Conservation (phyloP, 2,113 vertebrate genomes). For the Malurus cyaneus region DNA sequence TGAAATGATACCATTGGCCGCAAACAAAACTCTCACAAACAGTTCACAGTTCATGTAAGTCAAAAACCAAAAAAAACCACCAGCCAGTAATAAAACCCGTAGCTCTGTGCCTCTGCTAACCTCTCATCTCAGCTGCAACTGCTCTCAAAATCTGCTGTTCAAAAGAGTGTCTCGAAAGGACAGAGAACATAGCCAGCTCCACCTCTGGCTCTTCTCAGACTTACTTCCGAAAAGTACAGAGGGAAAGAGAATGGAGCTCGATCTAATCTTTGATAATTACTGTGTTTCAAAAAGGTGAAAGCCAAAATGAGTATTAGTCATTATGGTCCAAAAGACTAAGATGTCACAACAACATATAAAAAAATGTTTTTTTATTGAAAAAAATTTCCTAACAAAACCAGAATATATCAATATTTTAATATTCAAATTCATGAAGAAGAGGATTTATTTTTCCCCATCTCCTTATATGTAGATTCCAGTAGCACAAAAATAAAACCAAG, state of each 20-base stretch:
- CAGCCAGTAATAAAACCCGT: background rate
- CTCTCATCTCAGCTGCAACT: background rate
- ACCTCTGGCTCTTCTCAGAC: background rate
- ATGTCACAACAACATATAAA: background rate
- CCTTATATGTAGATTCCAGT: background rate
- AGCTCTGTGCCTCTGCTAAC: background rate
- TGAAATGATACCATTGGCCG: background rate
- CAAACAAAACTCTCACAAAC: background rate
- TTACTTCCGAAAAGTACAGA: background rate
- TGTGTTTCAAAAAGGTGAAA: background rate
- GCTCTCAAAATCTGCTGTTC: background rate
- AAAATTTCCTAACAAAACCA: background rate
- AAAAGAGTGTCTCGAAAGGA: background rate
- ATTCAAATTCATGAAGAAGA: background rate
- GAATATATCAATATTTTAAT: background rate
- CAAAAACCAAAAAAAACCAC: rapidly evolving
- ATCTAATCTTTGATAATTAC: background rate
- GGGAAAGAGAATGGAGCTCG: background rate
- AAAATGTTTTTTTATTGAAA: background rate
- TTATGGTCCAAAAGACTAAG: background rate
- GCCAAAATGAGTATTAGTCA: background rate
- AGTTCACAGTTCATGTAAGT: background rate
- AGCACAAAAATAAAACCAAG: slow-evolving; percentile 6
- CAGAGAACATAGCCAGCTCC: background rate
- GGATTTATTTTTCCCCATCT: background rate